Evolutionary conservation across 2,797 vertebrate genomes (phyloP).

Genomic region (Cetoscarus ocellatus): DNA sequence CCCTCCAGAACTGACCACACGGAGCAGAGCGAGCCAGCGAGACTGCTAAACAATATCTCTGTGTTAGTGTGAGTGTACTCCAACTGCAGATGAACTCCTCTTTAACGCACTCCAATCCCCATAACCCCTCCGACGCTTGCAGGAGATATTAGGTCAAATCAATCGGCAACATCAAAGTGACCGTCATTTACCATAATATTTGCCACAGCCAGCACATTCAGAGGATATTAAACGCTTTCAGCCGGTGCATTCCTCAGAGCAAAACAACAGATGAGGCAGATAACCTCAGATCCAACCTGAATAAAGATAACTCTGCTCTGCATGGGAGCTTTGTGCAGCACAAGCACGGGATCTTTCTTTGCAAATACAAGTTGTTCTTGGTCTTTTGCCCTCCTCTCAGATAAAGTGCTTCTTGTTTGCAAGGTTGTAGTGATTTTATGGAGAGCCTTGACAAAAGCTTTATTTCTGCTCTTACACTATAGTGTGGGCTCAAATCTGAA

Average conservation of each 20-base stretch:
- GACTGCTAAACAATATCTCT: constrained; percentile 46
- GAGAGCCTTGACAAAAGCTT: too few relatives aligned
- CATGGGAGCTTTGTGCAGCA: constrained; percentile 50
- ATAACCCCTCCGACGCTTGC: constrained; percentile 55
- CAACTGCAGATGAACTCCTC: constrained; percentile 43
- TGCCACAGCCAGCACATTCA: constrained; percentile 45
- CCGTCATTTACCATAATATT: constrained; percentile 60
- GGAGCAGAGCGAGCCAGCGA: constrained; percentile 28
- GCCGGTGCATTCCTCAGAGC: constrained; percentile 63
- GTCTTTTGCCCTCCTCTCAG: constrained; percentile 15
- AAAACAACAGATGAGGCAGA: constrained; percentile 72
- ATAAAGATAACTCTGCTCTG: constrained; percentile 69
- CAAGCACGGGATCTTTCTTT: constrained; percentile 2
- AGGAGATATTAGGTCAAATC: constrained; percentile 69
- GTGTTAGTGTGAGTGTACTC: constrained; percentile 23
- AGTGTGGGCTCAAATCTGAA: too few relatives aligned
- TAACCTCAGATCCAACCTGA: constrained; percentile 70
- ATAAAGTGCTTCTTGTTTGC: not conserved
- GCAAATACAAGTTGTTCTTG: constrained; percentile 28
- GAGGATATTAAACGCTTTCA: constrained; percentile 70
- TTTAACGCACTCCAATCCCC: constrained; percentile 48
- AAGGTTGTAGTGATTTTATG: not conserved
- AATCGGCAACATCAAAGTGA: constrained; percentile 71
- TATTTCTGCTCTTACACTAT: too few relatives aligned
- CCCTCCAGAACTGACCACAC: constrained; percentile 48